Evolutionary conservation across 2,113 vertebrate genomes (phyloP).

Genomic region (Pelecanus crispus): DNA sequence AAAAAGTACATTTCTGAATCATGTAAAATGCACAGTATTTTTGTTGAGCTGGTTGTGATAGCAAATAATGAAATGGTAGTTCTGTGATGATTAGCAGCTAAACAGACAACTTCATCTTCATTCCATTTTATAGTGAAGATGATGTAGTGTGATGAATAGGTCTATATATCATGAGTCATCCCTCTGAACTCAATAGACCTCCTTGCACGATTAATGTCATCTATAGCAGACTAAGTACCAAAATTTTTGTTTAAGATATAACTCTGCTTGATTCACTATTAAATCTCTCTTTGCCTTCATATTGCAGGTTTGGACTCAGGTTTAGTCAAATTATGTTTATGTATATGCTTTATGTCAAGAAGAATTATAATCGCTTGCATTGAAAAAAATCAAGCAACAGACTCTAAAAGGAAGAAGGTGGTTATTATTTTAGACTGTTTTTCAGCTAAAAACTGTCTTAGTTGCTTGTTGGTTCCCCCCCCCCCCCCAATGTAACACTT

Average conservation of each 20-base stretch:
- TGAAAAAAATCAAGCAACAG: not conserved
- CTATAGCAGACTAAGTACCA: not conserved
- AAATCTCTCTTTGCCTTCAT: not conserved
- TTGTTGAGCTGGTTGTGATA: not conserved
- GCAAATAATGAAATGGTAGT: not conserved
- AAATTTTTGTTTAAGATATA: not conserved
- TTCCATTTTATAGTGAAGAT: not conserved
- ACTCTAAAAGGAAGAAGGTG: not conserved
- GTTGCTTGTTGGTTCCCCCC: not conserved
- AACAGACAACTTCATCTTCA: not conserved
- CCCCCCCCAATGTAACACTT: not conserved
- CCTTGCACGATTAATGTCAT: not conserved
- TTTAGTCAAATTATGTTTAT: not conserved
- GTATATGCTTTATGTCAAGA: not conserved
- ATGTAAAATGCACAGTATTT: not conserved
- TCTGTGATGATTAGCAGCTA: not conserved
- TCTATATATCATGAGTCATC: not conserved
- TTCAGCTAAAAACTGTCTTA: not conserved
- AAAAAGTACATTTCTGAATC: not conserved
- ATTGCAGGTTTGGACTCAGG: not conserved
- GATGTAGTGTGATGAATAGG: not conserved
- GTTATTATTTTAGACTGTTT: not conserved
- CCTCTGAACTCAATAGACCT: not conserved
- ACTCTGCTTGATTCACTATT: not conserved
- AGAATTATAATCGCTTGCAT: not conserved